A percentile compares a stretch with the other conserved stretches of the same genome.
Evolutionary conservation across 2,797 vertebrate genomes (phyloP).

Genomic region (Arremon brunneinucha): DNA sequence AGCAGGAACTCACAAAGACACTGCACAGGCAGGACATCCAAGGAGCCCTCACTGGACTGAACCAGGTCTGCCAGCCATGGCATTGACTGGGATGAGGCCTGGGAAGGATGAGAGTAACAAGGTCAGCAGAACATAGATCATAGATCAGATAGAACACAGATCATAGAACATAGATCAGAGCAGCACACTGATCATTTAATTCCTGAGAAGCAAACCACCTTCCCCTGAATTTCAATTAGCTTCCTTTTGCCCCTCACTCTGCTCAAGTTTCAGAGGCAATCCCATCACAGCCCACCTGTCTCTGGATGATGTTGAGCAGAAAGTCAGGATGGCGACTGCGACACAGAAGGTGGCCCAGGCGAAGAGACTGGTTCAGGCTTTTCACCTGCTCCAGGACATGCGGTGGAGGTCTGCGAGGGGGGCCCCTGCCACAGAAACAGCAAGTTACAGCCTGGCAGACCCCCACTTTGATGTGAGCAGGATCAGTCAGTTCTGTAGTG

Average conservation of each 20-base stretch:
- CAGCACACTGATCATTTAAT: neutral
- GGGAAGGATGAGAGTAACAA: neutral
- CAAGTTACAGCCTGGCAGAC: neutral
- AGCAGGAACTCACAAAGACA: conserved; percentile 97
- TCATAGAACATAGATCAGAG: too few species aligned
- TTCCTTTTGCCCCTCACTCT: neutral
- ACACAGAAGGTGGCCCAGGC: conserved; percentile 93
- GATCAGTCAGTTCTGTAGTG: neutral
- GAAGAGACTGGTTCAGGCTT: conserved; percentile 92
- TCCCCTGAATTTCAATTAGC: neutral
- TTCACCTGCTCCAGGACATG: conserved; percentile 94
- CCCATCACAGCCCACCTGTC: conserved; percentile 80
- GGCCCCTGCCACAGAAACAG: conserved; percentile 80
- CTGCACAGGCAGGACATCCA: conserved; percentile 96
- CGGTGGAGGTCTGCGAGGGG: conserved; percentile 91
- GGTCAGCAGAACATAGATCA: neutral
- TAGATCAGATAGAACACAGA: too few species aligned
- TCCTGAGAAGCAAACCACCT: neutral
- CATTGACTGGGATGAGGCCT: conserved; percentile 99
- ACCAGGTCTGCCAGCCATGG: conserved; percentile 97
- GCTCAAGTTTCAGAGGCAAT: neutral
- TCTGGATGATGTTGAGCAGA: conserved; percentile 96
- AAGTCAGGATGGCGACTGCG: conserved; percentile 96
- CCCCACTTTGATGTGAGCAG: neutral
- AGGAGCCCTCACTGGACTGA: conserved; percentile 94